Conservation (phyloP, 1,140 invertebrate species). For the Neotoxoptera formosana region DNA sequence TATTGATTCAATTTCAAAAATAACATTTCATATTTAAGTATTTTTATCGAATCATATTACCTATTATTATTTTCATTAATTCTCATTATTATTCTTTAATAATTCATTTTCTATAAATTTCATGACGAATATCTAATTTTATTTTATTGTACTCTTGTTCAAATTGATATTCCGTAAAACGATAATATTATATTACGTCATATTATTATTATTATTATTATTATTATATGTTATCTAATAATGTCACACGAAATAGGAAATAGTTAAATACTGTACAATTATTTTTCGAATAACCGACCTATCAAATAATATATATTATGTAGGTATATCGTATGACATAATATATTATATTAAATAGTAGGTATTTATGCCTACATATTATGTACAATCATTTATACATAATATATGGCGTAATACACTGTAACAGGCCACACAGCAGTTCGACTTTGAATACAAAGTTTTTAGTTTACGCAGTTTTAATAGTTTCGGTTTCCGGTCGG, state of each 20-base stretch:
- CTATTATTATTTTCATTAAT: conserved; percentile 6
- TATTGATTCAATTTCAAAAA: background rate
- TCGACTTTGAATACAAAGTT: background rate
- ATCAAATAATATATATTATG: background rate
- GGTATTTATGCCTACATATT: background rate
- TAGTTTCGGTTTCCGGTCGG: background rate
- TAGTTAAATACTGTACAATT: background rate
- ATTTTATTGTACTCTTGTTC: background rate
- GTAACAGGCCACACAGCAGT: background rate
- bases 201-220: background rate
- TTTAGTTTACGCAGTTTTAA: background rate
- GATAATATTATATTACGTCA: background rate
- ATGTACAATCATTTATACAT: background rate
- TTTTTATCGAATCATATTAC: background rate
- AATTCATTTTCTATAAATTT: background rate
- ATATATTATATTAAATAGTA: background rate
- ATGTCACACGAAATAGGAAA: background rate
- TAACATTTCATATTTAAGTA: conserved; percentile 11
- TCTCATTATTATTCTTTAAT: background rate
- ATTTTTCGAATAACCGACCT: background rate
- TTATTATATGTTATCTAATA: background rate
- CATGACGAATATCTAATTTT: background rate
- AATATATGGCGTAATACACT: background rate
- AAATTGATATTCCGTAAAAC: background rate
- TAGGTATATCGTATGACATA: background rate